Evolutionary conservation across 2,888 invertebrate species (phyloP).

Genomic region (Rotaria magnacalcarata): DNA sequence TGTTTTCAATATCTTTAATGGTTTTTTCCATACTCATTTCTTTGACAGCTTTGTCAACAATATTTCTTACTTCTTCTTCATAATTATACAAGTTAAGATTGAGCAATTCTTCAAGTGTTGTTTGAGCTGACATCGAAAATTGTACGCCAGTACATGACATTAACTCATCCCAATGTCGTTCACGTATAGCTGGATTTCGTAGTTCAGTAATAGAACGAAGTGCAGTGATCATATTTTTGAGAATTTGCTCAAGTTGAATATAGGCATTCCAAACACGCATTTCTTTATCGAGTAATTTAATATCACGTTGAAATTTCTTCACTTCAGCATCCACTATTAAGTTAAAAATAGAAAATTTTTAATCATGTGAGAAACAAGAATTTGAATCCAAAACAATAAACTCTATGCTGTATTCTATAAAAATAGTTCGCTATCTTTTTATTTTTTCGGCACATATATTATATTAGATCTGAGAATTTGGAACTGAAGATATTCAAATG

Average conservation of each 20-base stretch:
- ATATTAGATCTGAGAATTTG: no score
- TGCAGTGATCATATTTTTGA: slow-evolving; percentile 92
- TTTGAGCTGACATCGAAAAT: slow-evolving; percentile 85
- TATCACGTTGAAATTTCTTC: slow-evolving; percentile 92
- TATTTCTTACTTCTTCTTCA: slow-evolving; percentile 86
- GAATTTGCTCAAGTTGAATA: slow-evolving; percentile 77
- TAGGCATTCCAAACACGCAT: slow-evolving; percentile 91
- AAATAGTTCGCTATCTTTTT: no score
- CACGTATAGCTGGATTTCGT: slow-evolving; percentile 89
- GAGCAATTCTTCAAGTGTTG: slow-evolving; percentile 82
- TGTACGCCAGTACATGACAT: slow-evolving; percentile 83
- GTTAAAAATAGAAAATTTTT: neutral
- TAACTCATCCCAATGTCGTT: slow-evolving; percentile 91
- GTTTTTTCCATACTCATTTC: slow-evolving; percentile 98
- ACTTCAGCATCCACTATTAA: slow-evolving; percentile 85
- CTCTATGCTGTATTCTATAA: no score
- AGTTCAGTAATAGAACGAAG: slow-evolving; percentile 86
- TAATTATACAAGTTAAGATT: slow-evolving; percentile 87
- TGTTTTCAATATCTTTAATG: slow-evolving; percentile 78
- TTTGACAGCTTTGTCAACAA: slow-evolving; percentile 94
- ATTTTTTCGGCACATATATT: no score
- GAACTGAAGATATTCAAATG: no score
- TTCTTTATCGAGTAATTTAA: slow-evolving; percentile 83
- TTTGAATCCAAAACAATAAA: no score
- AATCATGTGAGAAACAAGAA: no score